A percentile compares a stretch with the other conserved stretches of the same genome.
Conservation (phyloP, 2,888 invertebrate species). For the Cheilosia soror region DNA sequence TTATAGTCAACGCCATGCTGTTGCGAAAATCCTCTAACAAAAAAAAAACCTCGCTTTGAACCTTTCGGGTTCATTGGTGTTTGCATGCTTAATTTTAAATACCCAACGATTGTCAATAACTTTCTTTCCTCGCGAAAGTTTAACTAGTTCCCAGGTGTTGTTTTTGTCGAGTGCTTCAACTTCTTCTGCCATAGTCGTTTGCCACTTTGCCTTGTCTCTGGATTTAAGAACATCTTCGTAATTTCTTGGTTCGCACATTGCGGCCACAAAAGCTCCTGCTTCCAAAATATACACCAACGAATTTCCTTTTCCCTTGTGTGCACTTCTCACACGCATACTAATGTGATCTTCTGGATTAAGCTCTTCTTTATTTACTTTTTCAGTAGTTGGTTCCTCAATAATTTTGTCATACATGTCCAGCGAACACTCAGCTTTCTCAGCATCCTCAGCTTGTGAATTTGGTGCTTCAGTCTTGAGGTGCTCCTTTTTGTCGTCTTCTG, state of each 20-base stretch:
- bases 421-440: neutral
- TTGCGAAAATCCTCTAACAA: conserved; percentile 32
- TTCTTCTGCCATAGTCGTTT: conserved; percentile 30
- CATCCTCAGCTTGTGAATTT: neutral
- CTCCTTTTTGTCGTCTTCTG: conserved; percentile 1
- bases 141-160: conserved; percentile 29
- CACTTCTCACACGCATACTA: conserved; percentile 10
- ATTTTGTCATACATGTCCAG: neutral
- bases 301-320: conserved; percentile 3
- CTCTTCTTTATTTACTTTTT: conserved; percentile 8
- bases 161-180: conserved; percentile 12
- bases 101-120: conserved; percentile 43
- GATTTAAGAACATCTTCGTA: conserved; percentile 22
- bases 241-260: conserved; percentile 20
- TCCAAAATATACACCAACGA: conserved; percentile 9
- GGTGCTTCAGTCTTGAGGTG: neutral
- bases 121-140: conserved; percentile 7
- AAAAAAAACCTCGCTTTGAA: conserved; percentile 29
- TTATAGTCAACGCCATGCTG: conserved; percentile 28
- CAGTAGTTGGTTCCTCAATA: neutral
- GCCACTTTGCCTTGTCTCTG: conserved; percentile 28
- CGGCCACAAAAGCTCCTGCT: conserved; percentile 17
- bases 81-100: conserved; percentile 28
- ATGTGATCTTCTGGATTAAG: conserved; percentile 7
- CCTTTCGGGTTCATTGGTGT: conserved; percentile 25